Evolutionary conservation across 2,113 vertebrate species (phyloP).

Genomic region (Aspidoscelis tigris): DNA sequence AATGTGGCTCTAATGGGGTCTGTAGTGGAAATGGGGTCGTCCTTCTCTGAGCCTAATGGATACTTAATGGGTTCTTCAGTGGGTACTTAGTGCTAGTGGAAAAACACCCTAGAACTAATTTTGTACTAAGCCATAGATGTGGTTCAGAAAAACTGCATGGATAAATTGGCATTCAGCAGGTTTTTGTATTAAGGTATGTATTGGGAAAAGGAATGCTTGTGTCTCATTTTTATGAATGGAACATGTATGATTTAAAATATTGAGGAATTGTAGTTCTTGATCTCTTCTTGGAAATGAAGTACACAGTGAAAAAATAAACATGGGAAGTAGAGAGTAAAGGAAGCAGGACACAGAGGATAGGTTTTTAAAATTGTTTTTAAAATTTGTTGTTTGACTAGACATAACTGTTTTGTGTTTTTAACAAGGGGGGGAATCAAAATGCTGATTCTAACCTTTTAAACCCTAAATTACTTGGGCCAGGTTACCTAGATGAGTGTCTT

Average conservation of each 20-base stretch:
- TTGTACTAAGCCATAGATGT: constrained; percentile 50
- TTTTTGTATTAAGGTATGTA: constrained; percentile 48
- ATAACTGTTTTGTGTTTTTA: not conserved
- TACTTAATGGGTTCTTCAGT: too few relatives aligned
- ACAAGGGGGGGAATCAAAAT: not conserved
- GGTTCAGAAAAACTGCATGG: constrained; percentile 54
- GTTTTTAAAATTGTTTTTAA: not conserved
- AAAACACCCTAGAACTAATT: not conserved
- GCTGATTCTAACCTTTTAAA: too few relatives aligned
- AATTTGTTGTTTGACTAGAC: not conserved
- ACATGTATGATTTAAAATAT: not conserved
- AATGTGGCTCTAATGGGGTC: too few relatives aligned
- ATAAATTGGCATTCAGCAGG: constrained; percentile 58
- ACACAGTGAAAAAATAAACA: not conserved
- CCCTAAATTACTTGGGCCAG: too few relatives aligned
- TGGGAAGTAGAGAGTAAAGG: not conserved
- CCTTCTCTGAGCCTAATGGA: too few relatives aligned
- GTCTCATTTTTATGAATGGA: not conserved
- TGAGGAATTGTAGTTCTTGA: not conserved
- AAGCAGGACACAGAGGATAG: not conserved
- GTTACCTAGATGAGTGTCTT: too few relatives aligned
- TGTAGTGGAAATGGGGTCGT: too few relatives aligned
- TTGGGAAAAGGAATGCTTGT: constrained; percentile 9
- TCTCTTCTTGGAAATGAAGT: not conserved
- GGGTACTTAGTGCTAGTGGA: too few relatives aligned